Conservation (phyloP, 2,113 vertebrate species). For the Marmota monax region DNA sequence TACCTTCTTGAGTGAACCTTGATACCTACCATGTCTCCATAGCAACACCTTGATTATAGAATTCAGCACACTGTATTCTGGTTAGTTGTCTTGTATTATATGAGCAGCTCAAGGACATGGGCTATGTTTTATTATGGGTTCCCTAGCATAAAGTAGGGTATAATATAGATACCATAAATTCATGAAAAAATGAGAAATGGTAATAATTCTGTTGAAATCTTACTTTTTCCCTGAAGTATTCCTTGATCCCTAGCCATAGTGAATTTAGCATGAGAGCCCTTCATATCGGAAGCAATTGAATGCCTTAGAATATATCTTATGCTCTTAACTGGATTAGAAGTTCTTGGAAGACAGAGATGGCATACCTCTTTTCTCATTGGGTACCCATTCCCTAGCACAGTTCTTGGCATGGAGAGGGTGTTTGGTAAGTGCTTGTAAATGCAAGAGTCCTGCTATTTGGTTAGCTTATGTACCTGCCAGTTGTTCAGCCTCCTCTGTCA, state of each 20-base stretch:
- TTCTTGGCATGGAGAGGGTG: neutral
- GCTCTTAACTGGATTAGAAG: constrained; percentile 31
- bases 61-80: constrained; percentile 60
- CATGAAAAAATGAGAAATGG: constrained; percentile 38
- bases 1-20: constrained; percentile 33
- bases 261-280: neutral
- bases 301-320: constrained; percentile 34
- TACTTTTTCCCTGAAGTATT: constrained; percentile 34
- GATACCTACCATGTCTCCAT: constrained; percentile 35
- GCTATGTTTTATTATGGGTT: constrained; percentile 53
- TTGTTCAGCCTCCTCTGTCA: neutral
- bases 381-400: neutral
- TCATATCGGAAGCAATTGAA: neutral
- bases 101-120: constrained; percentile 37
- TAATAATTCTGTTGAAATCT: constrained; percentile 22
- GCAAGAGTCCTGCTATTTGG: neutral
- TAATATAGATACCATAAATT: constrained; percentile 34
- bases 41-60: constrained; percentile 65
- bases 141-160: constrained; percentile 1
- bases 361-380: neutral
- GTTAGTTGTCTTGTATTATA: constrained; percentile 57
- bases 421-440: constrained; percentile 42
- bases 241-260: neutral
- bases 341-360: constrained; percentile 40
- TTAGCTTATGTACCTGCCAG: neutral